A percentile compares a stretch with the other conserved stretches of the same genome.
These are phyloP conservation scores for Paragorgia papillata DNA, from an alignment of 92 coral and sea anemone genomes.

Conservation along the genomic window DNA sequence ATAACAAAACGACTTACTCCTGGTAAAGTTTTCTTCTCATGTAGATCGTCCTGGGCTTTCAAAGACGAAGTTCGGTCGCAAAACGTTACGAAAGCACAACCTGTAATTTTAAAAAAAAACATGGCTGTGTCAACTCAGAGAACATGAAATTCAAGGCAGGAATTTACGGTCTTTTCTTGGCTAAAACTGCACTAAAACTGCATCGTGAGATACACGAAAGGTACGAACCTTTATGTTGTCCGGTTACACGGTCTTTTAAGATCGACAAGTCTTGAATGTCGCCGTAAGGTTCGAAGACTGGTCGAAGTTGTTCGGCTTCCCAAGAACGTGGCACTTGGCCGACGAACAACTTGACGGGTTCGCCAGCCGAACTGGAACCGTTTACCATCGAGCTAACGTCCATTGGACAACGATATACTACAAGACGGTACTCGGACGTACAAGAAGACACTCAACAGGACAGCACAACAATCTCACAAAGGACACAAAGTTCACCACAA, in stretches of 20 bases:
- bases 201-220: conserved; percentile 11
- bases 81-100: conserved; percentile 98
- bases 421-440: conserved; percentile 10
- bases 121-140: not conserved
- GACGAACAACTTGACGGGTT: conserved; percentile 84
- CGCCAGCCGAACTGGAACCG: conserved; percentile 9
- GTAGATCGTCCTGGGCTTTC: conserved; percentile 82
- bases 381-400: conserved; percentile 27
- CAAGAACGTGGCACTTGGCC: conserved; percentile 99
- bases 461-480: conserved; percentile 23
- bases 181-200: not conserved
- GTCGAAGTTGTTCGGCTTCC: conserved; percentile 94
- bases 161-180: not conserved
- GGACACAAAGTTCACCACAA: conserved; percentile 34
- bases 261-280: conserved; percentile 86
- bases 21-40: conserved; percentile 92
- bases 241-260: conserved; percentile 87
- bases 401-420: conserved; percentile 16
- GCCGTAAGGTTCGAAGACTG: conserved; percentile 92
- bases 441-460: conserved; percentile 41
- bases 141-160: not conserved
- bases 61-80: conserved; percentile 76
- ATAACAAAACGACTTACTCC: conserved; percentile 66
- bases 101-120: conserved; percentile 32
- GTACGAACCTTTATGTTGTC: conserved; percentile 98